A percentile compares a stretch with the other conserved stretches of the same genome.
Evolutionary conservation across 2,113 vertebrate species (phyloP).

Genomic region (Cyanoderma ruficeps): DNA sequence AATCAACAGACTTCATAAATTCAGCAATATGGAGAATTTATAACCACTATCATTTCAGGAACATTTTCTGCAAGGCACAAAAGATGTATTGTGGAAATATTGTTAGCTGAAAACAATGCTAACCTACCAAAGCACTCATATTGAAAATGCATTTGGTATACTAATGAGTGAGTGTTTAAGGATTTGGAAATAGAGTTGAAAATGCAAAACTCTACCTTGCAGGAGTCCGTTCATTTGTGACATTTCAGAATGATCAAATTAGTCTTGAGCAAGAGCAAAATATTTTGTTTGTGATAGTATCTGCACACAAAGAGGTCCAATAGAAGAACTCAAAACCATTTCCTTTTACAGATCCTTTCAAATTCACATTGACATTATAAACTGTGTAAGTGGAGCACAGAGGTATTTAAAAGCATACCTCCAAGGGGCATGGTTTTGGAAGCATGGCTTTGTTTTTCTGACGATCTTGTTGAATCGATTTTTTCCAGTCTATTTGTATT

Average conservation of each 20-base stretch:
- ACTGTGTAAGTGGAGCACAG: not conserved
- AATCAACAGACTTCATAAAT: not conserved
- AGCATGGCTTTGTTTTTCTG: not conserved
- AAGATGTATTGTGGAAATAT: not conserved
- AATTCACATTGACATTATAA: not conserved
- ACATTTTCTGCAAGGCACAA: not conserved
- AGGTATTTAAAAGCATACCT: not conserved
- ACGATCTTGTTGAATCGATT: not conserved
- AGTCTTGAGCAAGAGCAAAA: not conserved
- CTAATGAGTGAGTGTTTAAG: not conserved
- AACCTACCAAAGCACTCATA: not conserved
- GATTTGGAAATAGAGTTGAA: not conserved
- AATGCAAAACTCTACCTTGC: not conserved
- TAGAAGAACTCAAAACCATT: not conserved
- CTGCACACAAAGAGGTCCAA: not conserved
- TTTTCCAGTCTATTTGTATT: slow-evolving; percentile 6
- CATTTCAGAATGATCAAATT: not conserved
- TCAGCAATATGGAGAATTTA: not conserved
- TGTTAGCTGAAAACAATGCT: not conserved
- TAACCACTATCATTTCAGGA: not conserved
- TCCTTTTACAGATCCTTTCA: not conserved
- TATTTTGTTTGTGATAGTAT: not conserved
- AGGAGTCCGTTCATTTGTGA: not conserved
- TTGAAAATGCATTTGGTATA: not conserved
- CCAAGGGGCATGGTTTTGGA: not conserved